These are phyloP conservation scores for Nothoprocta pentlandii DNA, from an alignment of 2,113 vertebrate species.

Conservation along the genomic window DNA sequence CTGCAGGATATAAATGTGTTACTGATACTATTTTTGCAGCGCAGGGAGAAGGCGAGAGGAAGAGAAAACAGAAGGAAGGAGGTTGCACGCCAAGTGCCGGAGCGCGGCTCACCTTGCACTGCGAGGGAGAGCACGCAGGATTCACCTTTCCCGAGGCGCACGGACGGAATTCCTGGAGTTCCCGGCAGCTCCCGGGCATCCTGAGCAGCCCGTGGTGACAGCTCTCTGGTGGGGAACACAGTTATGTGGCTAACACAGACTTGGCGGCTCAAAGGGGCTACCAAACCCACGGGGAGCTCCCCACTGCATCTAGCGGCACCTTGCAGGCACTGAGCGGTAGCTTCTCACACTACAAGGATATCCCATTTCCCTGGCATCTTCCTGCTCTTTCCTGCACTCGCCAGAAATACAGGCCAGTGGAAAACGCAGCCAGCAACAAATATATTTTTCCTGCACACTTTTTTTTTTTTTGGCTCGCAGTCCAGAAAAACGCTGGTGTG, in stretches of 20 bases:
- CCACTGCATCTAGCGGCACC: neutral
- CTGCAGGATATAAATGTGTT: constrained; percentile 80
- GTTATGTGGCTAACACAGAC: neutral
- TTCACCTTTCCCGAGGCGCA: neutral
- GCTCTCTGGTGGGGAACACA: no score
- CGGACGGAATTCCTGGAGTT: neutral
- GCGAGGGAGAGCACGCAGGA: neutral
- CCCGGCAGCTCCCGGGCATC: neutral
- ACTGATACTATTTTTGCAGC: constrained; percentile 80
- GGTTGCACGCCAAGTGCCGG: constrained; percentile 66
- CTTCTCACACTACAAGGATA: neutral
- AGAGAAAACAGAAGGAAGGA: constrained; percentile 66
- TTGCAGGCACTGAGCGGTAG: neutral
- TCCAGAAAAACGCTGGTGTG: neutral
- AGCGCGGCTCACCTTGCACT: neutral
- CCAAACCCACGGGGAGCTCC: neutral
- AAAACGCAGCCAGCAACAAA: neutral
- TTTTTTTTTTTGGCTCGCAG: neutral
- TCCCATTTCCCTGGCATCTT: neutral
- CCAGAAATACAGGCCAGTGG: neutral
- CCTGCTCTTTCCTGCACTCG: neutral
- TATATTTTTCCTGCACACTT: neutral
- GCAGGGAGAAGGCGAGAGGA: constrained; percentile 62
- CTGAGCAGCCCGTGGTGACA: neutral
- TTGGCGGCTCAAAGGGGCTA: no score